Percentiles rank a stretch among this genome's conserved stretches.
These are phyloP conservation scores for Myzus persicae DNA, from an alignment of 1,140 invertebrate genomes.

Conservation along the genomic window DNA sequence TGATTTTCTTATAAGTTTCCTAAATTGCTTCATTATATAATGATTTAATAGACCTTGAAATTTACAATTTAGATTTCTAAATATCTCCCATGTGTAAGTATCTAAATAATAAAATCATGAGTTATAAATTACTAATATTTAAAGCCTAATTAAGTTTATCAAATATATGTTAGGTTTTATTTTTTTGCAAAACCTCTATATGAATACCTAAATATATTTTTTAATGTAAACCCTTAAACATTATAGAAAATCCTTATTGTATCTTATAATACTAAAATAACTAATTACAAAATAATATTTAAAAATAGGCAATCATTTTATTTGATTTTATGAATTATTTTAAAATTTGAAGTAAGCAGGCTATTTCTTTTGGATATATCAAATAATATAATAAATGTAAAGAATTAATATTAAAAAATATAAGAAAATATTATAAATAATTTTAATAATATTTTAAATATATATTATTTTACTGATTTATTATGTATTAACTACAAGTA, in stretches of 20 bases:
- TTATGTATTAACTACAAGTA: not conserved
- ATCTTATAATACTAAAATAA: not conserved
- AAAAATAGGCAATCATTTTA: not conserved
- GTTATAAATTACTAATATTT: not conserved
- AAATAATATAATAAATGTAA: no score
- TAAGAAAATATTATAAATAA: no score
- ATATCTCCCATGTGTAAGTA: not conserved
- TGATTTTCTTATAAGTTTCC: not conserved
- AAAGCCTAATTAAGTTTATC: not conserved
- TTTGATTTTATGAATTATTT: no score
- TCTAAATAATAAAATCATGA: not conserved
- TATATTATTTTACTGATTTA: no score
- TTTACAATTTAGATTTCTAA: not conserved
- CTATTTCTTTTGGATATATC: no score
- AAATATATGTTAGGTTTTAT: not conserved
- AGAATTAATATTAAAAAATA: no score
- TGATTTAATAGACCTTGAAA: constrained; percentile 26
- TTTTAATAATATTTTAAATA: no score
- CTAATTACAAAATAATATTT: not conserved
- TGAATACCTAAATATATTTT: not conserved
- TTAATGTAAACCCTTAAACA: not conserved
- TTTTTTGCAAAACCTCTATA: not conserved
- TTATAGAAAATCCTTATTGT: no score
- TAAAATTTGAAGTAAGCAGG: no score
- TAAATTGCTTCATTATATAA: constrained; percentile 26